Evolutionary conservation across 2,888 invertebrate genomes (phyloP), one percentile per base, ranked within the genome.

Genomic region (Helobdella robusta): DNA sequence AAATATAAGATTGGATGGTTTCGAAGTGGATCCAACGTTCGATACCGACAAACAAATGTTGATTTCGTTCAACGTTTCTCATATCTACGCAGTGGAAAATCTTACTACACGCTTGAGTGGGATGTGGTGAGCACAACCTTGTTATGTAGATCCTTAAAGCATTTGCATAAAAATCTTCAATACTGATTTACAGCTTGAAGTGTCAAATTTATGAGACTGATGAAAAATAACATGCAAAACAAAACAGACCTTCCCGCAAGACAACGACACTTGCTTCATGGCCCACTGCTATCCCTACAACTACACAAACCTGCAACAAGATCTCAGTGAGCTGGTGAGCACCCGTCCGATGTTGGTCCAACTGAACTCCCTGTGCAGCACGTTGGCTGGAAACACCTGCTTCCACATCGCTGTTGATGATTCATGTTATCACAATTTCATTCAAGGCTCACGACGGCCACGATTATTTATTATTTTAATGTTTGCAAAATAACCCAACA

Each of bases 281-380:
- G 77, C 78, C 5, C 78, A 78, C 70, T 78, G 78, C 70, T 78
- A 78, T 69, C 78, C 78, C 0, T 78, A 78, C 74, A 76, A 77
- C 11, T 78, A 75, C 72, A 77, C 77, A n/a, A 78, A 78, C 70
- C 75, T 78, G 62, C 76, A 75, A 66, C 73, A 76, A 58, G 77
- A 79, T 70, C 71, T 79, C 15, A 77, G 77, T 65, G 58, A 66
- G 8, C 66, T 78, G 3, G 68, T 72, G 2, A 72, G 72, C 18
- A 44, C 2, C 23, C 69, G 75, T 54, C 70, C 74, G 63, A 69
- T 72, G 59, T 72, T 70, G 64, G 70, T 76, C 58, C 72, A 73
- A 59, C 64, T 77, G 34, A 76, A 78, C 64, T 76, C 78, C 48
- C 65, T 79, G 70, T 79, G 79, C 70, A 76, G 77, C 68, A 75